Evolutionary conservation across 2,888 invertebrate species (phyloP), one percentile per base, ranked within the genome.

Genomic region (Hyalella azteca): DNA sequence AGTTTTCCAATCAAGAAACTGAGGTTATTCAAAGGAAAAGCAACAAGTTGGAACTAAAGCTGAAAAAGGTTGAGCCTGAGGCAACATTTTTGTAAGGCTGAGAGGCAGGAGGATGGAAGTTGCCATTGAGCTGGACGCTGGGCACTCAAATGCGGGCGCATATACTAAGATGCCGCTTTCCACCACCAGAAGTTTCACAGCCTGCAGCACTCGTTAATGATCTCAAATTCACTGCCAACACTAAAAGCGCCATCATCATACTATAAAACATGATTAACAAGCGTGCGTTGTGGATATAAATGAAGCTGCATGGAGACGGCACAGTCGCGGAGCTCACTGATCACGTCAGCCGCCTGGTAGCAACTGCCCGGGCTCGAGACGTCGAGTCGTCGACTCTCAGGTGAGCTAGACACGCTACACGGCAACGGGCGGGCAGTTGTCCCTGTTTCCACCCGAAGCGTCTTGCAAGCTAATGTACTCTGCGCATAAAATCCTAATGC

Each of bases 71-170:
- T 26, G 29, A 54, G 54, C 54, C 54, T 54, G 54, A 22, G 54
- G 54, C 54, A 22, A 22, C 54, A 54, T 54, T 54, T 54, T 54
- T 54, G 54, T n/a, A n/a, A 54, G 54, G 54, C 19, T 22, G 29
- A 54, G 54, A 22, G 29, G 54, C 54, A 54, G 29, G 54, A n/a
- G n/a, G n/a, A n/a, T 54, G 54, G 54, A 54, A 54, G 54, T 29
- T 54, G 26, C 22, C 54, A 54, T 66, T n/a, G 19, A 32, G 36
- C 66, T 66, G 66, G 66, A 66, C 66, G 66, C 66, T 66, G 66
- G 66, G 66, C 36, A 66, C 66, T 45, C 36, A 36, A 32, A 66
- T 54, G 29, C 66, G 29, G 66, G 39, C 66, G 36, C 22, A 11
- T 13, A 54, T 26, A 22, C 26, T 26, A 22, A 54, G 54, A 4